Evolutionary conservation across 2,113 vertebrate genomes (phyloP).

Genomic region (Embiotoca jacksoni): DNA sequence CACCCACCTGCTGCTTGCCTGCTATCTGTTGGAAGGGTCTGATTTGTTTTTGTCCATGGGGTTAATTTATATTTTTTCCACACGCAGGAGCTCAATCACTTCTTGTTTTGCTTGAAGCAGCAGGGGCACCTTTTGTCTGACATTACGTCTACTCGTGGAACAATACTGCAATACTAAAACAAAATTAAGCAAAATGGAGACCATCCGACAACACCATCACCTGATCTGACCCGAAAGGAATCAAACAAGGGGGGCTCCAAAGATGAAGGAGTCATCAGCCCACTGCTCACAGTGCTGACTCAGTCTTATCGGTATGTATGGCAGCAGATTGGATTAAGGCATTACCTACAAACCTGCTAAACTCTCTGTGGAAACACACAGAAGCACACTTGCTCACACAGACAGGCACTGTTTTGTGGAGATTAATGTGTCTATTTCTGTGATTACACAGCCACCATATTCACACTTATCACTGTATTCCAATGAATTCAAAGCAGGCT

Average conservation of each 20-base stretch:
- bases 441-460: conserved; percentile 58
- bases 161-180: conserved; percentile 9
- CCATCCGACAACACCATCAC: conserved; percentile 1
- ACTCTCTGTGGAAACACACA: conserved; percentile 45
- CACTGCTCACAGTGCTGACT: conserved; percentile 63
- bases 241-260: conserved; percentile 5
- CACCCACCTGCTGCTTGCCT: conserved; percentile 19
- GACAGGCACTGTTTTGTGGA: conserved; percentile 34
- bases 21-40: conserved; percentile 5
- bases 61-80: background rate
- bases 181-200: conserved; percentile 1
- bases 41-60: conserved; percentile 9
- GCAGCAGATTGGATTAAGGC: conserved; percentile 68
- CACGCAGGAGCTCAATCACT: background rate
- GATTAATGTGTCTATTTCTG: conserved; percentile 62
- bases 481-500: conserved; percentile 17
- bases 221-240: conserved; percentile 12
- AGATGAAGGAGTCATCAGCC: conserved; percentile 47
- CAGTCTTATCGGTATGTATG: conserved; percentile 53
- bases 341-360: conserved; percentile 68
- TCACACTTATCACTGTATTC: conserved; percentile 48
- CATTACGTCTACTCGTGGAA: background rate
- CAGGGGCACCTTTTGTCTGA: conserved; percentile 9
- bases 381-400: conserved; percentile 17
- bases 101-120: conserved; percentile 6